Evolutionary conservation across 1,140 invertebrate genomes (phyloP), one percentile per base, ranked within the genome.

Genomic region (Heliconius melpomene): DNA sequence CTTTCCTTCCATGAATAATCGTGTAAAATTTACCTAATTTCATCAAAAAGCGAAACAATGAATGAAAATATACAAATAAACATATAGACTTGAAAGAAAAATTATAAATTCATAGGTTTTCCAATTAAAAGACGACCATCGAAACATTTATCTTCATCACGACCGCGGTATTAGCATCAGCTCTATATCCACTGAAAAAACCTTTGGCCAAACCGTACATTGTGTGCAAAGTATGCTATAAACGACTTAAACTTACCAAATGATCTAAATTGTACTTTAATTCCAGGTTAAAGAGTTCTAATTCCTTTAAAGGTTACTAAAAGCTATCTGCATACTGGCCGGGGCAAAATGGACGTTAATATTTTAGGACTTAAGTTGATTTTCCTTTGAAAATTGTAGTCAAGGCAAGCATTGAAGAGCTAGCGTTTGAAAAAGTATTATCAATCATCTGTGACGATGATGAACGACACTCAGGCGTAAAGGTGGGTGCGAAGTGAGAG

Each of bases 361-460:
- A 0, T 0, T 0, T 1, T 2, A 20, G 0, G 3, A 3, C 29
- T 85, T 82, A 18, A 70, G 86, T 83, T 57, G 18, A 71, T 72
- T 79, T 85, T 88, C 13, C 40, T 40, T 54, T 84, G 60, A 38
- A 36, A 16, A 13, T 36, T 23, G 52, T 79, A 79, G 79, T 87
- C 84, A 89, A 85, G 87, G 83, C 84, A 81, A 89, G 85, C 86
- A 84, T 84, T 87, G 81, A 85, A 85, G 85, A 79, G 80, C 81
- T 82, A 86, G 83, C 78, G 85, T 81, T 84, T 90, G 90, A 91
- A 90, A 92, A 92, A 90, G 87, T 89, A 82, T 85, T 88, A 92
- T 92, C 90, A 91, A 92, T 92, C 90, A 92, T 92, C 82, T 85
- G 80, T 88, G 90, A 91, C 88, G 86, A 90, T 91, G 90, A 92